A percentile compares a stretch with the other conserved stretches of the same genome.
Conservation (phyloP, 2,888 invertebrate species). For the Minunthozetes semirufus region DNA sequence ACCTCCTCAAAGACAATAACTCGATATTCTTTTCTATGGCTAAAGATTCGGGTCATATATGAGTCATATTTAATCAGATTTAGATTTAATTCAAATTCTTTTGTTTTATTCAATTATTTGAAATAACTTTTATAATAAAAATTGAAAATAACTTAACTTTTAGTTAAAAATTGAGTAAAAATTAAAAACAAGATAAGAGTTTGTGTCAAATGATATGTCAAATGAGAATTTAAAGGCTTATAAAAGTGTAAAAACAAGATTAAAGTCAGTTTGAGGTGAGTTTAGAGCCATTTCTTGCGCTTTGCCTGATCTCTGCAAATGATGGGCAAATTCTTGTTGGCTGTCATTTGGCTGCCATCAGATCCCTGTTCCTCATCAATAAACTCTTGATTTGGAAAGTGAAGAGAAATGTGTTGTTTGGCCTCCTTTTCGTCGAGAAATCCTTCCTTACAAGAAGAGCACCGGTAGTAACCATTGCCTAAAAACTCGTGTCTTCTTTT, state of each 20-base stretch:
- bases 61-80: neutral
- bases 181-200: too few species aligned
- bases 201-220: too few species aligned
- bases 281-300: slow-evolving; percentile 14
- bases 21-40: slow-evolving; percentile 42
- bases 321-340: neutral
- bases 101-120: too few species aligned
- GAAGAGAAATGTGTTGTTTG: neutral
- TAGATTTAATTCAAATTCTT: too few species aligned
- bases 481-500: neutral
- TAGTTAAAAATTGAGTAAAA: too few species aligned
- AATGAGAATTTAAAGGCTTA: too few species aligned
- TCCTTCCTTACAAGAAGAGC: neutral
- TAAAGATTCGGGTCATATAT: slow-evolving; percentile 40
- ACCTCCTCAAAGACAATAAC: slow-evolving; percentile 37
- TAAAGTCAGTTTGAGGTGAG: too few species aligned
- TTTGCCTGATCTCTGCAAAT: slow-evolving; percentile 16
- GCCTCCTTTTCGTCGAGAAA: neutral
- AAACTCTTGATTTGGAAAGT: neutral
- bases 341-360: neutral
- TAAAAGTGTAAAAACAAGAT: too few species aligned
- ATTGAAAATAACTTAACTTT: too few species aligned
- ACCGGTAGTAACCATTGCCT: neutral
- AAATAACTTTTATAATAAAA: too few species aligned
- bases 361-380: neutral